These are phyloP conservation scores for Amblyopsis rosae DNA, from an alignment of 2,113 vertebrate species.

Conservation along the genomic window DNA sequence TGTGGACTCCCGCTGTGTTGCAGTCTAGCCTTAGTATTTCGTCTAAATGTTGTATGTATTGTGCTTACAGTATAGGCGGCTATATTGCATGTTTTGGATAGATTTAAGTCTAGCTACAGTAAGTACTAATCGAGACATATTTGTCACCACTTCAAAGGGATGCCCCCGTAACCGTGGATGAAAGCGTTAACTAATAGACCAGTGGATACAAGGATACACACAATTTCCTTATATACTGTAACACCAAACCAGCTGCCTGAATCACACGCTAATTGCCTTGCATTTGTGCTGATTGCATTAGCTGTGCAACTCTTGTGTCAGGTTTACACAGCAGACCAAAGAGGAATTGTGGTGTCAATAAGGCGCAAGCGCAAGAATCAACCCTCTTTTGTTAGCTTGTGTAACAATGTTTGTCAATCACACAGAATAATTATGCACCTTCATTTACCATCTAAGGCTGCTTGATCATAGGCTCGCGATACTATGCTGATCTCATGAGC, in stretches of 20 bases:
- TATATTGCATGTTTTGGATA: no score
- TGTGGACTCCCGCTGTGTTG: constrained; percentile 25
- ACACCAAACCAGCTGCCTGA: constrained; percentile 33
- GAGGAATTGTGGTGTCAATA: constrained; percentile 62
- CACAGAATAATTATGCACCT: constrained; percentile 46
- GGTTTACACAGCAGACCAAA: constrained; percentile 42
- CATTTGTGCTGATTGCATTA: constrained; percentile 54
- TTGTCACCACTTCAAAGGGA: constrained; percentile 31
- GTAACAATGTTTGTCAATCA: constrained; percentile 54
- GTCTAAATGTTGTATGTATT: constrained; percentile 17
- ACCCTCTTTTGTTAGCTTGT: constrained; percentile 54
- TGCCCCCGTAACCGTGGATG: constrained; percentile 17
- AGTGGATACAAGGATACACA: constrained; percentile 39
- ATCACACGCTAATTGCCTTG: constrained; percentile 45
- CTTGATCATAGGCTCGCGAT: no score
- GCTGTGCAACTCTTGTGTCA: constrained; percentile 23
- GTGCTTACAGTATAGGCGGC: background rate
- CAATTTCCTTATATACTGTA: constrained; percentile 55
- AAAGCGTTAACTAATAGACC: constrained; percentile 26
- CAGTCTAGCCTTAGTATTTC: constrained; percentile 14
- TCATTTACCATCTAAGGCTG: constrained; percentile 47
- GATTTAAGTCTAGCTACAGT: constrained; percentile 11
- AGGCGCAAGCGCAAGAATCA: constrained; percentile 51
- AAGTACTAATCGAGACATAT: constrained; percentile 20
- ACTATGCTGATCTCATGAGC: no score